Evolutionary conservation across 2,888 invertebrate genomes (phyloP), one percentile per base, ranked within the genome.

Genomic region (Thyatira batis): DNA sequence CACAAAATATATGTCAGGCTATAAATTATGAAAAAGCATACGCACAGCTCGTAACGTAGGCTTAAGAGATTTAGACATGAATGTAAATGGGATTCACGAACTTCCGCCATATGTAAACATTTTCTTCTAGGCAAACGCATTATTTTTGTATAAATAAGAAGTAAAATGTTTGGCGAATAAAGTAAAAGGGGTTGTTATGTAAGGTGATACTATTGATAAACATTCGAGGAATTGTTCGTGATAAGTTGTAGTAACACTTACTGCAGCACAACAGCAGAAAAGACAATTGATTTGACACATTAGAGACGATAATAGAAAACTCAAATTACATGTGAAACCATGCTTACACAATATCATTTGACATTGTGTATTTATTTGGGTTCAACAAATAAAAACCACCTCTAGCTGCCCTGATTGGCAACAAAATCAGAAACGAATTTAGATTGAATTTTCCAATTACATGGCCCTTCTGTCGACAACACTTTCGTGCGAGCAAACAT

Each of bases 391-490:
- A 53, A 61, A 60, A 52, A 58, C 57, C 44, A 53, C 49, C 49
- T 39, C 39, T 53, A 45, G 23, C 28, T 57, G 57, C 27, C 20
- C 25, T 45, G 54, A 63, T 67, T 63, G 60, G 61, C 59, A 56
- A 71, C 65, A 65, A 76, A 78, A 76, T 78, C 71, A 70, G 59
- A 68, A 63, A 68, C 69, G 69, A 70, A 73, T 75, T 80, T 70
- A 76, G 75, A 83, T 82, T 79, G 73, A 80, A 77, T 83, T 80
- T 81, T 75, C 76, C 75, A 80, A 80, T 84, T 81, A 82, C 78
- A 73, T 60, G 57, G 63, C 70, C 60, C 70, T 76, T 63, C 61
- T 66, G 64, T 54, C 63, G 72, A 67, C 65, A 69, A 80, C 78
- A 80, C 79, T 82, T 75, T 70, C 61, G 68, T 65, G 61, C 62